Evolutionary conservation across 2,797 vertebrate species (phyloP), one percentile per base, ranked within the genome.

Genomic region (Lepus townsendii): DNA sequence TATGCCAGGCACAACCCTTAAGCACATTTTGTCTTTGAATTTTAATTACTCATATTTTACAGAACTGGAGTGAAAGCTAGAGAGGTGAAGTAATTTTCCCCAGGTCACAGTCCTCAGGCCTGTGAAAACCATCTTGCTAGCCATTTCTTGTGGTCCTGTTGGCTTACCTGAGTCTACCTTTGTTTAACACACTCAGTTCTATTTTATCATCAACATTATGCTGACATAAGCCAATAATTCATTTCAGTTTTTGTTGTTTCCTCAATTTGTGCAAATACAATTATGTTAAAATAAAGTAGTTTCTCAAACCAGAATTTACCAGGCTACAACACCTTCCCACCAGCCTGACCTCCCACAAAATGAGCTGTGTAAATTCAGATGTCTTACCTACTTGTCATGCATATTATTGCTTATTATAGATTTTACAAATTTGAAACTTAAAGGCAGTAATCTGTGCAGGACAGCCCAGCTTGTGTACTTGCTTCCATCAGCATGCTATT

Each of bases 371-470:
- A 71, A 73, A 69, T 35, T 47, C 72, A 38, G 42, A 26, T 47
- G 27, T n/a, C 71, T 42, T 79, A 88, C 20, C 24, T 73, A 22
- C 65, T 77, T 96, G 63, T 82, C 65, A 78, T 66, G 17, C 42
- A 42, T 47, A 75, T 82, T 35, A 90, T 73, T 73, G 38, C 38
- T 90, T 66, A 75, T 54, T 85, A 93, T 88, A 95, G 76, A 75
- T 83, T 90, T 87, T 60, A 54, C 63, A 86, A 68, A 88, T 88
- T 65, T 60, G 68, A 95, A 91, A 83, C 20, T 12, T 91, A 50
- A 90, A 88, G 27, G 63, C 72, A 69, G 14, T 22, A 22, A 75
- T 89, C 54, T 86, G 47, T 2, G 12, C 47, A 47, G 35, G 38
- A 3, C 71, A 71, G 32, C 42, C 35, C 71, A 47, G n/a, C 27